Evolutionary conservation across 1,140 invertebrate species (phyloP), one percentile per base, ranked within the genome.

Genomic region (Streblospio benedicti): DNA sequence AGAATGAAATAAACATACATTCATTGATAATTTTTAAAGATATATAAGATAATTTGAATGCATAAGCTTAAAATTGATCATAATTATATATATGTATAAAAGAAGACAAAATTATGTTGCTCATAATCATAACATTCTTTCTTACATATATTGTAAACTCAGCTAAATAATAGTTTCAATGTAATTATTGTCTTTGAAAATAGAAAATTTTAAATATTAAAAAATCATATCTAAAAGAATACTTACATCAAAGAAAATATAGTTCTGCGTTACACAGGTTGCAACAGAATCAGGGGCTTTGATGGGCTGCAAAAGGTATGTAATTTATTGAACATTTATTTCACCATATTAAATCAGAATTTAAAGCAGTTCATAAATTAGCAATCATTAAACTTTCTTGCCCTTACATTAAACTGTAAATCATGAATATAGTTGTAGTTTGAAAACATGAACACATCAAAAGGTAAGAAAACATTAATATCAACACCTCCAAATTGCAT

Each of bases 271-370:
- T 1, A 89, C 83, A 2, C 89, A 84, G 44, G 87, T 89, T 0
- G 89, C 85, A 32, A 89, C 87, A 23, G 89, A 82, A 4, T 83
- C 81, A 16, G 89, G 89, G 2, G 88, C 87, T 77, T 91, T 91
- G 16, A 88, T 79, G 5, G 88, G 87, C 67, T 83, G 65, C 76
- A 76, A 57, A 23, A 70, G 59, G 65, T 58, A 67, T 60, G 61
- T 58, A 0, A 62, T 49, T 6, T 4, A 27, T n/a, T n/a, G n/a
- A n/a, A n/a, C n/a, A n/a, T n/a, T n/a, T n/a, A n/a, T n/a, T n/a
- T n/a, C n/a, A n/a, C n/a, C n/a, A n/a, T n/a, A n/a, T n/a, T n/a
- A n/a, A n/a, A n/a, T n/a, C n/a, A n/a, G n/a, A n/a, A n/a, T n/a
- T n/a, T n/a, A n/a, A n/a, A n/a, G n/a, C n/a, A n/a, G n/a, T n/a